Evolutionary conservation across 2,888 invertebrate genomes (phyloP), one percentile per base, ranked within the genome.

Genomic region (Rhagophthalmus giganteus): DNA sequence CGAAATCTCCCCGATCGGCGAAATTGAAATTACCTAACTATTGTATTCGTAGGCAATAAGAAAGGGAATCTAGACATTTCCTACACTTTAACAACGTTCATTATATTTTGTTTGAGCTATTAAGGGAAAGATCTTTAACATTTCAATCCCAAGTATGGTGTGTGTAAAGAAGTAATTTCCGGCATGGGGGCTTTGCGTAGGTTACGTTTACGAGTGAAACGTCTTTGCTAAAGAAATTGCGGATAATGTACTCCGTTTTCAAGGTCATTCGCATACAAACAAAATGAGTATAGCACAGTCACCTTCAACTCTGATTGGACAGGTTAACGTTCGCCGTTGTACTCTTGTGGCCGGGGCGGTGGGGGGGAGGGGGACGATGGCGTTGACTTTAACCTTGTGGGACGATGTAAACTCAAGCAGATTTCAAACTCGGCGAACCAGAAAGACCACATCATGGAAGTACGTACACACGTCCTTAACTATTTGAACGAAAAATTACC

Each of bases 261-360:
- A 65, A 64, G 65, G 63, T 60, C 65, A 59, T 49, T 42, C 45
- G 44, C 54, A 55, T 57, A 57, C 59, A 62, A 62, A 60, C 61
- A 60, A 61, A 62, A 60, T 49, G 61, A 58, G 57, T 61, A 53
- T 57, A 55, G 56, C 45, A 39, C 59, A 50, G 57, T 62, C 62
- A 65, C 65, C 65, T 65, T 65, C 63, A 60, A 65, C 63, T 59
- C 54, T 35, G 46, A 51, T 54, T 51, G 55, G 55, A 57, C 57
- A 60, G 65, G 65, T 65, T 57, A 65, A 64, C 47, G 65, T 48
- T 59, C 64, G 59, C 48, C 61, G 58, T 39, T 34, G 44, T 44
- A 35, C 47, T 35, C 31, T 31, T 32, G 42, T 44, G 31, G 35
- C 13, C 25, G 11, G 49, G 34, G 46, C 40, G 47, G 41, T 39